Evolutionary conservation across 1,140 invertebrate species (phyloP).

Genomic region (Pygmarrhopalites habei): DNA sequence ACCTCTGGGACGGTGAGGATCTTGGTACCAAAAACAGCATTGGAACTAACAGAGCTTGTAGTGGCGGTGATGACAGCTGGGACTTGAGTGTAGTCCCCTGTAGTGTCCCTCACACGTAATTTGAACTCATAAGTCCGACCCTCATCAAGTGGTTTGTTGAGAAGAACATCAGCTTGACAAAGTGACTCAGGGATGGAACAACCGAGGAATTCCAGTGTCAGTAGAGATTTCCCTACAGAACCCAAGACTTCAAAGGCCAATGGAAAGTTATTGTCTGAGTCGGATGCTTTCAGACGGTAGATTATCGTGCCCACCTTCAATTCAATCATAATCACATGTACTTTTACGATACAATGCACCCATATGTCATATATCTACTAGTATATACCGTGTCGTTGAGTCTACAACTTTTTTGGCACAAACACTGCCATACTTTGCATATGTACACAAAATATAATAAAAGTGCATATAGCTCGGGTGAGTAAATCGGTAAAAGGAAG

Average conservation of each 20-base stretch:
- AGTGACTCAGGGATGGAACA: constrained; percentile 32
- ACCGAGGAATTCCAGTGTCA: constrained; percentile 31
- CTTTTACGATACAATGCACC: not conserved
- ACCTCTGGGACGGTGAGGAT: constrained; percentile 37
- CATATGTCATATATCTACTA: no score
- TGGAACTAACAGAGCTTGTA: constrained; percentile 66
- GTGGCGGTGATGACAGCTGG: constrained; percentile 74
- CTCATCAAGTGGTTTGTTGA: constrained; percentile 62
- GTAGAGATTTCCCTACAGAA: constrained; percentile 29
- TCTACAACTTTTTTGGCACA: no score
- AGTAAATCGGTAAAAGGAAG: no score
- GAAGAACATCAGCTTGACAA: constrained; percentile 61
- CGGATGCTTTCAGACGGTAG: constrained; percentile 74
- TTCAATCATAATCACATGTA: not conserved
- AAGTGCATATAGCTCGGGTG: no score
- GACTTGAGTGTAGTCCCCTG: constrained; percentile 64
- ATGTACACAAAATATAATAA: no score
- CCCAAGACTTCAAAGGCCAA: constrained; percentile 69
- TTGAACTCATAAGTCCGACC: constrained; percentile 68
- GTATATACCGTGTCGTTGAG: no score
- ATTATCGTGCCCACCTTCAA: constrained; percentile 66
- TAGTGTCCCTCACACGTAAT: constrained; percentile 66
- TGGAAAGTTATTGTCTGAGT: constrained; percentile 79
- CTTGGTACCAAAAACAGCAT: constrained; percentile 57
- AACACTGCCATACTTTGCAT: no score